phyloP scores from a whole-genome alignment of 2,113 vertebrate species.

The Archocentrus centrarchus region DNA sequence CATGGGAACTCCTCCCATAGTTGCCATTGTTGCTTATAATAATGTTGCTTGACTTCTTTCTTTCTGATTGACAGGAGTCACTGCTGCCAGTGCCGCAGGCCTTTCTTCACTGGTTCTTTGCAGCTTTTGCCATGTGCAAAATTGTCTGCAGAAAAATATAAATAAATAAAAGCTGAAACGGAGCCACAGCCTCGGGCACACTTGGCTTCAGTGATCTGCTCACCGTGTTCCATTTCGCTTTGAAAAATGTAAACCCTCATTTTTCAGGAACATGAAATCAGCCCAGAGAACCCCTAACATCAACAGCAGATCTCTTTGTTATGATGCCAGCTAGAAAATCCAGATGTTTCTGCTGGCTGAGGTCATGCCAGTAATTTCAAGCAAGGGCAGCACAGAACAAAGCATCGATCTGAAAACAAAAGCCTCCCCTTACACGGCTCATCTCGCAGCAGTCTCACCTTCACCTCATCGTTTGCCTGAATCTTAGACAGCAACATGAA shows the following conservation, averaged over 20 bases:
- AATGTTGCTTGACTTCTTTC: neutral
- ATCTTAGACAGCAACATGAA: neutral
- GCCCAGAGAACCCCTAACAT: neutral
- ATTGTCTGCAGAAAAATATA: neutral
- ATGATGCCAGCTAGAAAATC: neutral
- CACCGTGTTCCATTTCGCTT: neutral
- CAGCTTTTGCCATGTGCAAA: neutral
- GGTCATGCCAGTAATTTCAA: neutral
- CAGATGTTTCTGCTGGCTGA: neutral
- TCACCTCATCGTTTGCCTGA: neutral
- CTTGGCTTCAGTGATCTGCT: neutral
- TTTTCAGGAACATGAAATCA: neutral
- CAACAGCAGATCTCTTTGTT: neutral
- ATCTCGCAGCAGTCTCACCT: neutral
- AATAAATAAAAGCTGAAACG: neutral
- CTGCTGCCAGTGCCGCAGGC: neutral
- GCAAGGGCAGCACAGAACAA: neutral
- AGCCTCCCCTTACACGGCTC: neutral
- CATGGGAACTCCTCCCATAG: neutral
- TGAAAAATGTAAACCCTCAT: neutral
- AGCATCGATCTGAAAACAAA: neutral
- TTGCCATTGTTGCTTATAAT: neutral
- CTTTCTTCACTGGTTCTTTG: neutral
- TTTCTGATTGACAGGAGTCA: neutral
- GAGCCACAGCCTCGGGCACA: neutral